Evolutionary conservation across 2,888 invertebrate genomes (phyloP), one percentile per base, ranked within the genome.

Genomic region (Pollenia labialis): DNA sequence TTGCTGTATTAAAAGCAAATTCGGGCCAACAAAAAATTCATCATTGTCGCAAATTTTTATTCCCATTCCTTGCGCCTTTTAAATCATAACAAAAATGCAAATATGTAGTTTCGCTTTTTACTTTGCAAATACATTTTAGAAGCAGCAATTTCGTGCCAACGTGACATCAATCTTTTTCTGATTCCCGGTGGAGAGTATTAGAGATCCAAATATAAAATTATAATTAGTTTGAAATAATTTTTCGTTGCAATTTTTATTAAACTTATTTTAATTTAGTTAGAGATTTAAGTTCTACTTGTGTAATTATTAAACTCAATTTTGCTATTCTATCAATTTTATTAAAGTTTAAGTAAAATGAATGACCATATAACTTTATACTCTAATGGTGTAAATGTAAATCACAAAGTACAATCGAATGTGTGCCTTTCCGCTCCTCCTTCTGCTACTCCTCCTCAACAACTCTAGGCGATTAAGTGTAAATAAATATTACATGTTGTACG

Each of bases 401-500:
- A 77, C 71, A 52, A 23, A 58, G 23, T 50, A 46, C 72, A 14
- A 64, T 40, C 40, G 18, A 14, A 9, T 75, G 18, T 68, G 32
- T 69, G 81, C 16, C 4, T 23, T 14, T 60, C 7, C 14, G 23
- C 32, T 52, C 58, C 46, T 66, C 48, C 68, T 54, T 64, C 12
- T 56, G 68, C 56, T 58, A 64, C 69, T 72, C 52, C 71, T 64
- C 64, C 62, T 64, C 16, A 40, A 16, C 52, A 64, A 81, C 52
- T 72, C 44, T 76, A 64, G 80, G 60, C 56, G 60, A 62, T 87
- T 74, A 54, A 46, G 40, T 80, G 60, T 82, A 82, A 76, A 82
- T 84, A 79, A 66, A 69, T 84, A 87, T 81, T 81, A 74, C 81
- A 84, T 84, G 77, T 64, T 76, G 54, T 82, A 69, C 14, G 62